These are phyloP conservation scores for Megaustenia siamemsis DNA, from an alignment of 2,888 invertebrate species.

Conservation along the genomic window DNA sequence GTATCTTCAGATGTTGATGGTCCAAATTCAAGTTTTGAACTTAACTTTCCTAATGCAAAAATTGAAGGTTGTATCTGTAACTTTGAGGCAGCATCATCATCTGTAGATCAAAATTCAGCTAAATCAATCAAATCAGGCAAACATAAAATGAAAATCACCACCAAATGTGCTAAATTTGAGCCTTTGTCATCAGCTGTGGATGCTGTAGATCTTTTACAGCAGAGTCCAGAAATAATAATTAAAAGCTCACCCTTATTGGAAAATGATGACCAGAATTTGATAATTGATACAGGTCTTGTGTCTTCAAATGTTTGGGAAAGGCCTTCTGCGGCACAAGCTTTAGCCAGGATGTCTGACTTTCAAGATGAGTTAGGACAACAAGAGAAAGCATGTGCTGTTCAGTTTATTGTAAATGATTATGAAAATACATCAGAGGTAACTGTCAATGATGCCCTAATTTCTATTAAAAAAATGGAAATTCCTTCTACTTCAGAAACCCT, in stretches of 20 bases:
- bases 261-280: neutral
- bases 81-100: neutral
- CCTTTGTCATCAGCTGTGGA: neutral
- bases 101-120: neutral
- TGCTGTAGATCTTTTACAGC: neutral
- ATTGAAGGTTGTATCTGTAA: neutral
- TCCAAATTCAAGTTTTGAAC: neutral
- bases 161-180: neutral
- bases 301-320: too few relatives aligned
- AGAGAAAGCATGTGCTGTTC: too few relatives aligned
- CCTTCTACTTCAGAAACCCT: neutral
- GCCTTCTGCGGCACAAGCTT: too few relatives aligned
- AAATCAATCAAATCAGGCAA: too few relatives aligned
- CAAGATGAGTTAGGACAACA: too few relatives aligned
- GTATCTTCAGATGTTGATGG: slow-evolving; percentile 9
- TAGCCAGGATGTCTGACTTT: too few relatives aligned
- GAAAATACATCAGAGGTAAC: too few relatives aligned
- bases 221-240: too few relatives aligned
- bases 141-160: neutral
- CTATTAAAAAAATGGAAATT: neutral
- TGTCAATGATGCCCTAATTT: neutral
- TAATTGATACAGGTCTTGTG: neutral
- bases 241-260: neutral
- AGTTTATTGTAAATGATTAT: too few relatives aligned
- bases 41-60: neutral